These are phyloP conservation scores for Asarcornis scutulata DNA, from an alignment of 2,113 vertebrate genomes.

Conservation along the genomic window DNA sequence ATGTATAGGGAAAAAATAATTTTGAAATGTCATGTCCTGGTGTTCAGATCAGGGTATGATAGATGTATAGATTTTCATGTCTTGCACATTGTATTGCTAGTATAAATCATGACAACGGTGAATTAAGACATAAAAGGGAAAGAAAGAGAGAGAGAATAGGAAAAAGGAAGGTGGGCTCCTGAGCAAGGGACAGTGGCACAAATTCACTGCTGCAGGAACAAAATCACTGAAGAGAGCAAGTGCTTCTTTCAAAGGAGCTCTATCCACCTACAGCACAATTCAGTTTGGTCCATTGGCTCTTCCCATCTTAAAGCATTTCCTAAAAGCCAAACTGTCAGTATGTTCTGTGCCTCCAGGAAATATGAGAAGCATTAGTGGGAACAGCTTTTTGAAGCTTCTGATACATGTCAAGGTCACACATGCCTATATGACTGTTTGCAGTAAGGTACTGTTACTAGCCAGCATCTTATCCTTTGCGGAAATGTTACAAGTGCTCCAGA, in stretches of 20 bases:
- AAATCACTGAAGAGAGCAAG: neutral
- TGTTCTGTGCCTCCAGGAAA: neutral
- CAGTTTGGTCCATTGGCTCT: neutral
- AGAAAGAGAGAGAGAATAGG: neutral
- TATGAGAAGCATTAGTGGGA: neutral
- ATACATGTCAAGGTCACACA: neutral
- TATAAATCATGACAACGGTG: constrained; percentile 56
- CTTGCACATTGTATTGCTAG: constrained; percentile 35
- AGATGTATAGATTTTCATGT: constrained; percentile 57
- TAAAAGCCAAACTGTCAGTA: neutral
- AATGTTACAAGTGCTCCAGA: neutral
- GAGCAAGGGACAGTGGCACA: neutral
- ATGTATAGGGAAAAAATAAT: constrained; percentile 25
- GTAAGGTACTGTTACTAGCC: neutral
- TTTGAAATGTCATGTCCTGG: constrained; percentile 38
- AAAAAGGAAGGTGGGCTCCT: neutral
- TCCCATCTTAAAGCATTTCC: neutral
- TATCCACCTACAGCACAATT: neutral
- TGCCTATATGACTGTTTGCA: rapidly evolving
- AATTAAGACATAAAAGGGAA: constrained; percentile 56
- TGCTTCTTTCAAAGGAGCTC: constrained; percentile 26
- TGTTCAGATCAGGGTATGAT: constrained; percentile 13
- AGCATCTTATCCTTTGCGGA: neutral
- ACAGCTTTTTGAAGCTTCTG: neutral
- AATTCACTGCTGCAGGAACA: constrained; percentile 13